Evolutionary conservation across 1,140 invertebrate species (phyloP), one percentile per base, ranked within the genome.

Genomic region (Elymnias hypermnestra): DNA sequence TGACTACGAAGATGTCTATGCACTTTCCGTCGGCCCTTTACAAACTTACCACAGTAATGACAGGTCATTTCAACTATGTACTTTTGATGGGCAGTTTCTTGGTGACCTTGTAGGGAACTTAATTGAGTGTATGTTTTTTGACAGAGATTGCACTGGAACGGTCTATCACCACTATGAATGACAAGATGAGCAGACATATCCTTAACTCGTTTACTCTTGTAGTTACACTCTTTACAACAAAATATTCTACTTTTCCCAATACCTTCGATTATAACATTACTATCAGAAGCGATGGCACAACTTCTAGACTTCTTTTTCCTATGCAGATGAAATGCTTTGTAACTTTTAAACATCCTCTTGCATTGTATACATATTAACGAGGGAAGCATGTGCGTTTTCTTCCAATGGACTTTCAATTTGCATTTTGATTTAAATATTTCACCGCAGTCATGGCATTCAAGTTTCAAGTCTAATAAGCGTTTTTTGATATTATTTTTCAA

Each of bases 391-490:
- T 84, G 81, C 0, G 59, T 51, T 36, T 64, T 72, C 25, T 72
- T 82, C 77, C 77, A 84, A 39, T 82, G 79, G 1, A 84, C 77
- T 53, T 63, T 33, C 17, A 82, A 19, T 54, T 84, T 84, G 37
- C 77, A 84, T 55, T 79, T 81, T 26, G 68, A 78, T 61, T 67
- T 74, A 21, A 84, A 84, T 3, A 54, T 43, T 7, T 44, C 50
- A 2, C 67, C 67, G 49, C 77, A 83, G 15, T 83, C 79, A 19
- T 82, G 47, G 39, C 79, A 83, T 47, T 73, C 47, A 6, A 81
- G 38, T 37, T 68, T 62, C 6, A 59, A 29, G 22, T 79, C 60
- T 29, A 51, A 48, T 3, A 56, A 28, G 50, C 28, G 56, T 31
- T 52, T 63, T 49, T 60, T 65, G 12, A 47, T 38, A 3, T 51